Evolutionary conservation across 2,113 vertebrate genomes (phyloP).

Genomic region (Entosphenus tridentatus): DNA sequence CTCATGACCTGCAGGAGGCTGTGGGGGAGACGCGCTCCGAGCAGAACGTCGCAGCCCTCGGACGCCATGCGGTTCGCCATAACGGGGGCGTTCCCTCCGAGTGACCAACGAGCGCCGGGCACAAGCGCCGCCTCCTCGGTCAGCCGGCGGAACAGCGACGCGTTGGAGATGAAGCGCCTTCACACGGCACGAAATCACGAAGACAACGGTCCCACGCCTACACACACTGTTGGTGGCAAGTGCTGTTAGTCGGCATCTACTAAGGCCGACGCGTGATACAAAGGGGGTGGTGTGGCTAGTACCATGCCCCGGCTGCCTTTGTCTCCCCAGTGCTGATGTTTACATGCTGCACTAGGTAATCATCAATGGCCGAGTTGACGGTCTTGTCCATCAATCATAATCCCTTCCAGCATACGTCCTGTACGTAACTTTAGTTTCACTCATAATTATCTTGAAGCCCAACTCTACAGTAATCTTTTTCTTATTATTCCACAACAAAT

Average conservation of each 20-base stretch:
- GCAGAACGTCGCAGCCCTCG: conserved; percentile 39
- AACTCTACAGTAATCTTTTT: too few species aligned
- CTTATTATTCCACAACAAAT: too few species aligned
- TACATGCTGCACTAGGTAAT: neutral
- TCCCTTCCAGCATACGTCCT: too few species aligned
- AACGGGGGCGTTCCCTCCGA: conserved; percentile 41
- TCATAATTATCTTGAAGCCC: too few species aligned
- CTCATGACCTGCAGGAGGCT: conserved; percentile 33
- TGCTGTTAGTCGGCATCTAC: neutral
- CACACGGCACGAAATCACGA: neutral
- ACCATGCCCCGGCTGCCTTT: neutral
- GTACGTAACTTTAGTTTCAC: too few species aligned
- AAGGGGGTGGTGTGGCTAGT: neutral
- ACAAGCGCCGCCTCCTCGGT: conserved; percentile 33
- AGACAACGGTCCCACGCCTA: too few species aligned
- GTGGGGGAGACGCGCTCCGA: conserved; percentile 34
- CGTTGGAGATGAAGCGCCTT: conserved; percentile 35
- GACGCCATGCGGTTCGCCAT: conserved; percentile 41
- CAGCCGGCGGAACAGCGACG: conserved; percentile 33
- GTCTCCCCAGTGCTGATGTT: neutral
- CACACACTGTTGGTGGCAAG: too few species aligned
- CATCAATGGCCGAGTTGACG: neutral
- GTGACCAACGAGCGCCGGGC: conserved; percentile 35
- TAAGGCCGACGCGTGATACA: neutral
- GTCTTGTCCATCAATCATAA: too few species aligned